Evolutionary conservation across 2,888 invertebrate genomes (phyloP), one percentile per base, ranked within the genome.

Genomic region (Paralinhomoeus sp.): DNA sequence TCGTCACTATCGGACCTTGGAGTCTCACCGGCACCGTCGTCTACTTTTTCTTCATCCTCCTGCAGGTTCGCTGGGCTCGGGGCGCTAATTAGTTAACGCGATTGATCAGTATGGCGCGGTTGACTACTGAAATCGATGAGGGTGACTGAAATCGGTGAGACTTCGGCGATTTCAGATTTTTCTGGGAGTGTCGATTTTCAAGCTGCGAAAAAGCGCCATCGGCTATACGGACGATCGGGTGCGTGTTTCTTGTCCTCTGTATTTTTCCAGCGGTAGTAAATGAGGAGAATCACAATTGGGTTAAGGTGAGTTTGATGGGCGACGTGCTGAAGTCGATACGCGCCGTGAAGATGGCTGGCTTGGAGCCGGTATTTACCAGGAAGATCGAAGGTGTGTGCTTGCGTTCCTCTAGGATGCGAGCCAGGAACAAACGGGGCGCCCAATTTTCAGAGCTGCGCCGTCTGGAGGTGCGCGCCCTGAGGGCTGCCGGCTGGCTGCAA

Each of bases 331-430:
- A 67, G 24, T 69, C 66, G 53, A 71, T 75, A 37, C 72, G 72
- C 54, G 60, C 73, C 23, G 71, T 75, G 46, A 75, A 75, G 61
- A 70, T 75, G 67, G 73, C 73, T 57, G 71, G 71, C 1, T 74
- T 74, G 74, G 75, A 75, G 54, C 67, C 70, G 48, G 65, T 70
- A 44, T 74, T 75, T 54, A 62, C 67, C 38, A 59, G 66, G 33
- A 63, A 64, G 47, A 64, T 72, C n/a, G 44, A 52, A 36, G 46
- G 52, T 57, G 54, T 15, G 31, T n/a, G n/a, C n/a, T n/a, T n/a
- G n/a, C n/a, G n/a, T n/a, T n/a, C n/a, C n/a, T n/a, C n/a, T n/a
- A n/a, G n/a, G n/a, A n/a, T n/a, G n/a, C n/a, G n/a, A n/a, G n/a
- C n/a, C n/a, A n/a, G n/a, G n/a, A n/a, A n/a, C n/a, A n/a, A n/a